Percentiles rank a stretch among this genome's conserved stretches.
Conservation (phyloP, 2,113 vertebrate species). For the Okapia johnstoni region DNA sequence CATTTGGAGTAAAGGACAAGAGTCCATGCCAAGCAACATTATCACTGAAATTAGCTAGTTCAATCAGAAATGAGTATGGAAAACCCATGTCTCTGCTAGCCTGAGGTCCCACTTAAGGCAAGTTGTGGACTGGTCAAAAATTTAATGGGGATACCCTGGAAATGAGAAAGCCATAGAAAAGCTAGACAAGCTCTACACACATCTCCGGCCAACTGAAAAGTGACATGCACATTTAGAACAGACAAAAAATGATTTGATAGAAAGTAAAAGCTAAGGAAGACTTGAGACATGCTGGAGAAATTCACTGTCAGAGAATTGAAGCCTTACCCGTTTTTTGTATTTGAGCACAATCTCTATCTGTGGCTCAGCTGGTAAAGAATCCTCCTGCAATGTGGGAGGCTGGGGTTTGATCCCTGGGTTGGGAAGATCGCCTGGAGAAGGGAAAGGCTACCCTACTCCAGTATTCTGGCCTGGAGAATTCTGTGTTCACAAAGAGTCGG, state of each 20-base stretch:
- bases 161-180: neutral
- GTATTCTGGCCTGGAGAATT: neutral
- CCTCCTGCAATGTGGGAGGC: neutral
- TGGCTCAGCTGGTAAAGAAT: neutral
- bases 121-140: neutral
- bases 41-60: neutral
- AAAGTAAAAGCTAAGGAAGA: neutral
- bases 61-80: neutral
- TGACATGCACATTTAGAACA: neutral
- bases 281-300: neutral
- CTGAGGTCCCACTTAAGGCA: neutral
- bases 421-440: neutral
- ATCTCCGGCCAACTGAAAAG: neutral
- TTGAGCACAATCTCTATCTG: neutral
- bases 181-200: neutral
- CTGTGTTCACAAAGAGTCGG: neutral
- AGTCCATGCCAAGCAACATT: neutral
- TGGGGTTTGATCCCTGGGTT: rapidly evolving
- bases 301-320: neutral
- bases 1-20: neutral
- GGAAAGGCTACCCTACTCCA: neutral
- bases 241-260: neutral
- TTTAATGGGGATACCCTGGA: neutral
- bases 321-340: neutral
- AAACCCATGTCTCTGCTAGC: neutral